phyloP scores from a whole-genome alignment of 2,888 invertebrate species.

The Cerastoderma edule region DNA sequence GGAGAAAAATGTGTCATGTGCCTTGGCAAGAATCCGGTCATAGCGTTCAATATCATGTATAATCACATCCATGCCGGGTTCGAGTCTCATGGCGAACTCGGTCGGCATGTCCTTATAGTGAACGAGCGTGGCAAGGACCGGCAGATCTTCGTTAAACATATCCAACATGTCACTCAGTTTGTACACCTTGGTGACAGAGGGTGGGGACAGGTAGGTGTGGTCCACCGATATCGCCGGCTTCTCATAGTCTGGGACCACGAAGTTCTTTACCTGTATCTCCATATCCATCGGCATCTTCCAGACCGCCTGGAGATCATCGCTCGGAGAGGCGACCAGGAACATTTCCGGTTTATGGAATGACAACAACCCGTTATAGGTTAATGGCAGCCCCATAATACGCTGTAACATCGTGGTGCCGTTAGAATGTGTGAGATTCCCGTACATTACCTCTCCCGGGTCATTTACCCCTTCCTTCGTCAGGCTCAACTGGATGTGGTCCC shows the following conservation, averaged over 20 bases:
- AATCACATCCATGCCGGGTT: constrained; percentile 65
- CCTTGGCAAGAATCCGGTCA: constrained; percentile 66
- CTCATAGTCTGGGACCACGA: constrained; percentile 48
- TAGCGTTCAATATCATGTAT: constrained; percentile 67
- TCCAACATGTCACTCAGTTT: constrained; percentile 62
- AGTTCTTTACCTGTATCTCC: constrained; percentile 54
- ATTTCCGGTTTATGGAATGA: constrained; percentile 68
- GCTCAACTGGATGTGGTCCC: constrained; percentile 55
- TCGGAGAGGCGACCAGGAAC: constrained; percentile 68
- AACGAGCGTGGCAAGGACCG: constrained; percentile 66
- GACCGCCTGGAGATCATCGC: constrained; percentile 62
- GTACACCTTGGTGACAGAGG: constrained; percentile 43
- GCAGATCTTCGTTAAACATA: constrained; percentile 67
- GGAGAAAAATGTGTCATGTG: constrained; percentile 60
- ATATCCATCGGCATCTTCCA: constrained; percentile 70
- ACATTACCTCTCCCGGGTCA: constrained; percentile 33
- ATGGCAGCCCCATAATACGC: constrained; percentile 66
- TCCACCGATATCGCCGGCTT: constrained; percentile 25
- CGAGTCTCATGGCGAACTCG: constrained; percentile 61
- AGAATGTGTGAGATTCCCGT: constrained; percentile 57
- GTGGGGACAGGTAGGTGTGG: constrained; percentile 6
- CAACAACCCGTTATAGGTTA: constrained; percentile 67
- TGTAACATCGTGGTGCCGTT: constrained; percentile 45
- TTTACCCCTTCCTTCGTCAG: constrained; percentile 26
- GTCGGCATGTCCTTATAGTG: constrained; percentile 63